These are phyloP conservation scores for Excalfactoria chinensis DNA, from an alignment of 2,113 vertebrate genomes.

Conservation along the genomic window DNA sequence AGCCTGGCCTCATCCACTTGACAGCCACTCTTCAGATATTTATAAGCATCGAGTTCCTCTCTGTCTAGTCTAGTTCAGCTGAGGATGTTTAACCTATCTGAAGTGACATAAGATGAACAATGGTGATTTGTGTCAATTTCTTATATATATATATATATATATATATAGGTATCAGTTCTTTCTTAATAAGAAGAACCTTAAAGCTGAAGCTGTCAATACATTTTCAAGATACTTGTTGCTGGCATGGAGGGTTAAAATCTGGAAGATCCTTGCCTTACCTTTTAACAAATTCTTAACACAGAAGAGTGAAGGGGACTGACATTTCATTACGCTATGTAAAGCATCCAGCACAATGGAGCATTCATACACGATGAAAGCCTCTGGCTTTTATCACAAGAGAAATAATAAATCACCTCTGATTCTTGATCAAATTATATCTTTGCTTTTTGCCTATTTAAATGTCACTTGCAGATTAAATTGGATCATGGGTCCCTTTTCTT, in stretches of 20 bases:
- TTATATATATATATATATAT: background rate
- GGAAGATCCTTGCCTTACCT: background rate
- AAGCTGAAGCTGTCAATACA: background rate
- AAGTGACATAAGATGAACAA: background rate
- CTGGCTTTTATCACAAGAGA: constrained; percentile 39
- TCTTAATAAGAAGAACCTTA: background rate
- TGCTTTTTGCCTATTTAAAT: constrained; percentile 42
- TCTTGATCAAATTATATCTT: constrained; percentile 51
- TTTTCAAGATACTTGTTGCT: background rate
- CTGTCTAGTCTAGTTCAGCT: background rate
- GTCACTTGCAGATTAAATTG: constrained; percentile 26
- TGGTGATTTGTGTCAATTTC: background rate
- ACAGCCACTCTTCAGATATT: background rate
- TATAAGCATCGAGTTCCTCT: background rate
- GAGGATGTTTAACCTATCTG: background rate
- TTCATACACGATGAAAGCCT: constrained; percentile 15
- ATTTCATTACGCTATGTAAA: constrained; percentile 24
- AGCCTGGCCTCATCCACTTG: background rate
- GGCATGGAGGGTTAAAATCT: background rate
- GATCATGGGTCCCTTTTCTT: background rate
- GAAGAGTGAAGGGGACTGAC: background rate
- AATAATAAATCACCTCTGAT: constrained; percentile 43
- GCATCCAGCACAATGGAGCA: background rate
- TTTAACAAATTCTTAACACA: background rate
- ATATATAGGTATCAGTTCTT: background rate